A percentile compares a stretch with the other conserved stretches of the same genome.
These are phyloP conservation scores for Mesoligia furuncula DNA, from an alignment of 2,888 invertebrate species.

Conservation along the genomic window DNA sequence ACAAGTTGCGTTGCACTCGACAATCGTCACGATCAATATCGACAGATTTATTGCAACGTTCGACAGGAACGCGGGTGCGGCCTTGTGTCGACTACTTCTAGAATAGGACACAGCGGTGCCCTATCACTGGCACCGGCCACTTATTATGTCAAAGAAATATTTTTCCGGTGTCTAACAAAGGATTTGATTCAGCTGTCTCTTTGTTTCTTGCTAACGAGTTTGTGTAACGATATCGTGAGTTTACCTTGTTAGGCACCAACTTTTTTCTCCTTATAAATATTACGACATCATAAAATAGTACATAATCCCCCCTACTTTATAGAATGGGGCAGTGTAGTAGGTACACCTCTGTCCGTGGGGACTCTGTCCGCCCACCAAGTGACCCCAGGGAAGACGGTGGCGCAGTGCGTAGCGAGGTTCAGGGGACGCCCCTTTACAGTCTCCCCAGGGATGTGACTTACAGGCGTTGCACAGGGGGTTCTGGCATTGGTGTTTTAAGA, in stretches of 20 bases:
- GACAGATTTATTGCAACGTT: constrained; percentile 66
- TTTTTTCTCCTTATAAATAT: background rate
- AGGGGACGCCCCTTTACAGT: no score
- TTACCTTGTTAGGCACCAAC: background rate
- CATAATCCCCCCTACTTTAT: no score
- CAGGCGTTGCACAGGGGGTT: no score
- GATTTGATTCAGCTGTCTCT: constrained; percentile 42
- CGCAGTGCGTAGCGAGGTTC: no score
- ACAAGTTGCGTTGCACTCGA: constrained; percentile 49
- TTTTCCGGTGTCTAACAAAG: constrained; percentile 60
- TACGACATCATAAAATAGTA: background rate
- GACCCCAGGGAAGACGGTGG: no score
- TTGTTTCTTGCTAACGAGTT: constrained; percentile 36
- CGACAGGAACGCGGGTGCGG: constrained; percentile 70
- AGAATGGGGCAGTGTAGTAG: no score
- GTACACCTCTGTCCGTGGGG: no score
- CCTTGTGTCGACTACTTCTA: constrained; percentile 66
- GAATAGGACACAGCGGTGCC: constrained; percentile 46
- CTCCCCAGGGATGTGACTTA: no score
- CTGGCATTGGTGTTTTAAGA: no score
- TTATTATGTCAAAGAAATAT: constrained; percentile 55
- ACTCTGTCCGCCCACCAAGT: no score
- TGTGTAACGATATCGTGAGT: background rate
- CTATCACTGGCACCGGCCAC: constrained; percentile 37
- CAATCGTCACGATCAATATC: constrained; percentile 66